A percentile compares a stretch with the other conserved stretches of the same genome.
Evolutionary conservation across 2,888 invertebrate species (phyloP).

Genomic region (Stratiomys singularior): DNA sequence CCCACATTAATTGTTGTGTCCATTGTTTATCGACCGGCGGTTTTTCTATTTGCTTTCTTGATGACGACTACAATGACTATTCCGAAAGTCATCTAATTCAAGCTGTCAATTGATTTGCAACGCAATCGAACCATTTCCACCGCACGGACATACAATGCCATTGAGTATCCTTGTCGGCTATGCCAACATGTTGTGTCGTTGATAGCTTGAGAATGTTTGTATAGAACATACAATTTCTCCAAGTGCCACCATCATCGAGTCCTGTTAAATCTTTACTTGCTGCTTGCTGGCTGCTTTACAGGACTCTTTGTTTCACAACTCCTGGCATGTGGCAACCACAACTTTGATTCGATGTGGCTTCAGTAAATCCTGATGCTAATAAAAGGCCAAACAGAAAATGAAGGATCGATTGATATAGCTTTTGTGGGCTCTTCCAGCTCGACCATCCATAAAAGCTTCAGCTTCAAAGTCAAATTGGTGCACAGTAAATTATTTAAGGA

Average conservation of each 20-base stretch:
- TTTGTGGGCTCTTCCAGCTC: constrained; percentile 7
- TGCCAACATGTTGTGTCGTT: no score
- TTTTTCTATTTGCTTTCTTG: background rate
- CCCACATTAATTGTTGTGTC: constrained; percentile 13
- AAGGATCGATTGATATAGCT: constrained; percentile 38
- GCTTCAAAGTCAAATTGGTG: constrained; percentile 23
- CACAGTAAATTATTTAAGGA: constrained; percentile 30
- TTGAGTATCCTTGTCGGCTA: background rate
- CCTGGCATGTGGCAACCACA: background rate
- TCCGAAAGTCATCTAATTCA: constrained; percentile 11
- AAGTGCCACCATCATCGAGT: no score
- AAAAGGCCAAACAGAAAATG: constrained; percentile 33
- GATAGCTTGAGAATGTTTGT: no score
- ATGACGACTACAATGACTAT: background rate
- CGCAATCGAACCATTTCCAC: constrained; percentile 18
- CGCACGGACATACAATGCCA: background rate
- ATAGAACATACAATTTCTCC: no score
- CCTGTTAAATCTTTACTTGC: no score
- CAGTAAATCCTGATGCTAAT: constrained; percentile 31
- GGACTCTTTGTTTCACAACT: no score
- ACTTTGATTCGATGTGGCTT: constrained; percentile 20
- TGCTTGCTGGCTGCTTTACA: no score
- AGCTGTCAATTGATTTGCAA: constrained; percentile 37
- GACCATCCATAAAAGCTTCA: background rate
- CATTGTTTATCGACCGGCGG: background rate